These are phyloP conservation scores for Limnephilus rhombicus DNA, from an alignment of 2,888 invertebrate species.

Conservation along the genomic window DNA sequence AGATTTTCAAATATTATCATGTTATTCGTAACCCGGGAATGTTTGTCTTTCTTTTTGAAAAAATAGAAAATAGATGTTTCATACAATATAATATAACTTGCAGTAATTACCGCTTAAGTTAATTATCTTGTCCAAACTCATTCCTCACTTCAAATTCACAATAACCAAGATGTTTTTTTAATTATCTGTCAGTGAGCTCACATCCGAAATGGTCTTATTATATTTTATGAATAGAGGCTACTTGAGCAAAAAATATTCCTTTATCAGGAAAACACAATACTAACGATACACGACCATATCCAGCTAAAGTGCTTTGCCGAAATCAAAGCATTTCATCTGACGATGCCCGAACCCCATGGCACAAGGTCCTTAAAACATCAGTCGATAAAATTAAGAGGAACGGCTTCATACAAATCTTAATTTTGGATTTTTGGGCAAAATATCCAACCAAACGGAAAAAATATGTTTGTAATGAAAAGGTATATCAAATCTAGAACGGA, in stretches of 20 bases:
- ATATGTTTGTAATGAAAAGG: no score
- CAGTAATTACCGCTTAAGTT: no score
- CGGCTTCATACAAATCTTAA: no score
- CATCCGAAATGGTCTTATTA: neutral
- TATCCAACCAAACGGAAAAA: no score
- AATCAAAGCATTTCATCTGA: slow-evolving; percentile 2
- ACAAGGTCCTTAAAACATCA: neutral
- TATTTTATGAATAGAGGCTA: neutral
- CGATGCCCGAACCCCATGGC: neutral
- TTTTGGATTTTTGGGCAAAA: no score
- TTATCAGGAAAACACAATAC: slow-evolving; percentile 17
- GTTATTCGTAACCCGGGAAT: no score
- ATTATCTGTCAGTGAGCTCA: neutral
- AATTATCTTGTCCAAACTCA: no score
- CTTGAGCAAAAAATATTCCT: neutral
- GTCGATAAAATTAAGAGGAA: no score
- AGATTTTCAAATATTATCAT: no score
- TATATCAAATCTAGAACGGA: no score
- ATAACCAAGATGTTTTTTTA: neutral
- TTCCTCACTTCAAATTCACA: neutral
- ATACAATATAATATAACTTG: no score
- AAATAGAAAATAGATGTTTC: neutral
- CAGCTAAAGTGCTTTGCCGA: slow-evolving; percentile 15
- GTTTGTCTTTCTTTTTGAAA: neutral
- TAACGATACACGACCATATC: slow-evolving; percentile 14